Conservation (phyloP, 1,140 invertebrate genomes). For the Drosophila santomea region DNA sequence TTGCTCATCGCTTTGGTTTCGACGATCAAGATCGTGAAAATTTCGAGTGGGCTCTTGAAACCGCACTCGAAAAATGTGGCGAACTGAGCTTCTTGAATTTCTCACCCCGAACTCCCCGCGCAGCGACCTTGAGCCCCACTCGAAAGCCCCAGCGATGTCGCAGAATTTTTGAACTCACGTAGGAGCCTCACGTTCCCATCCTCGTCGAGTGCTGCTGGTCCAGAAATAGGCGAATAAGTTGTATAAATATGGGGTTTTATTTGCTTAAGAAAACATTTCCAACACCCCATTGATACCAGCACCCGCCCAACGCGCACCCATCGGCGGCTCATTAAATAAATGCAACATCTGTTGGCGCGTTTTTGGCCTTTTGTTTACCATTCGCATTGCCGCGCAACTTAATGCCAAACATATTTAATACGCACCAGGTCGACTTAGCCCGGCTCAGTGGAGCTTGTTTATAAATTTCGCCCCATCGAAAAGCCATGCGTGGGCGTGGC, state of each 20-base stretch:
- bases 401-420: slow-evolving; percentile 57
- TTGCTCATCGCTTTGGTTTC: neutral
- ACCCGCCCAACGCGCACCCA: slow-evolving; percentile 21
- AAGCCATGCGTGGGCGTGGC: slow-evolving; percentile 28
- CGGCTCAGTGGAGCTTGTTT: slow-evolving; percentile 45
- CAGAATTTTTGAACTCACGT: slow-evolving; percentile 32
- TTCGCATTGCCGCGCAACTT: slow-evolving; percentile 43
- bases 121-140: slow-evolving; percentile 57
- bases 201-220: slow-evolving; percentile 23
- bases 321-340: slow-evolving; percentile 62
- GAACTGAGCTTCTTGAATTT: slow-evolving; percentile 32
- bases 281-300: slow-evolving; percentile 26
- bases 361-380: slow-evolving; percentile 65
- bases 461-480: slow-evolving; percentile 44
- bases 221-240: slow-evolving; percentile 54
- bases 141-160: slow-evolving; percentile 32
- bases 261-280: slow-evolving; percentile 63
- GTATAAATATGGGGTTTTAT: slow-evolving; percentile 62
- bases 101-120: slow-evolving; percentile 27
- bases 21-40: slow-evolving; percentile 32
- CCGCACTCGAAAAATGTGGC: slow-evolving; percentile 53
- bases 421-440: slow-evolving; percentile 21
- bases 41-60: slow-evolving; percentile 50
- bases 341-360: slow-evolving; percentile 73
- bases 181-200: slow-evolving; percentile 26